phyloP scores from a whole-genome alignment of 2,888 invertebrate species.

The Colletes collaris region DNA sequence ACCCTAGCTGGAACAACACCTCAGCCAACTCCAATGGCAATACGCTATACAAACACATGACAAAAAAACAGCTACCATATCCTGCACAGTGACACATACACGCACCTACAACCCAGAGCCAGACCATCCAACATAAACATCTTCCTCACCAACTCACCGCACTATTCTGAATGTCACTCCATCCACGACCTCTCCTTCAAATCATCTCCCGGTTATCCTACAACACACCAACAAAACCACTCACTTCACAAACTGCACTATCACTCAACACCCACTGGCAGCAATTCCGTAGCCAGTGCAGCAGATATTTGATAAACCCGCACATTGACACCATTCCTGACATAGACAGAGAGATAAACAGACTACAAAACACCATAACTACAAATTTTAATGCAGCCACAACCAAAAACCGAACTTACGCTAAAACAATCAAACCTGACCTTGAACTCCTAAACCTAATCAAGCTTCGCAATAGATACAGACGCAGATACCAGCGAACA shows the following conservation, averaged over 20 bases:
- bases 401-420: neutral
- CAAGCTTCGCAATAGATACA: neutral
- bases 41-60: no score
- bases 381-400: neutral
- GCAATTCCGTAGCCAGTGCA: neutral
- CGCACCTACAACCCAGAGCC: no score
- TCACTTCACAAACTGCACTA: neutral
- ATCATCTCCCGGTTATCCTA: neutral
- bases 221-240: neutral
- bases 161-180: neutral
- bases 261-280: no score
- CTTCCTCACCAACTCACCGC: neutral
- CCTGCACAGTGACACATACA: no score
- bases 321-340: neutral
- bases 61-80: no score
- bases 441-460: neutral
- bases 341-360: neutral
- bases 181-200: neutral
- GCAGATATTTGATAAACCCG: neutral
- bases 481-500: neutral
- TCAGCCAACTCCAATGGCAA: no score
- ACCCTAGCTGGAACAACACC: no score
- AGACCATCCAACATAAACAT: neutral
- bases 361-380: neutral
- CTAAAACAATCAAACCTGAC: neutral